These are phyloP conservation scores for Brachyopa scutellaris DNA, from an alignment of 2,888 invertebrate genomes.

Conservation along the genomic window DNA sequence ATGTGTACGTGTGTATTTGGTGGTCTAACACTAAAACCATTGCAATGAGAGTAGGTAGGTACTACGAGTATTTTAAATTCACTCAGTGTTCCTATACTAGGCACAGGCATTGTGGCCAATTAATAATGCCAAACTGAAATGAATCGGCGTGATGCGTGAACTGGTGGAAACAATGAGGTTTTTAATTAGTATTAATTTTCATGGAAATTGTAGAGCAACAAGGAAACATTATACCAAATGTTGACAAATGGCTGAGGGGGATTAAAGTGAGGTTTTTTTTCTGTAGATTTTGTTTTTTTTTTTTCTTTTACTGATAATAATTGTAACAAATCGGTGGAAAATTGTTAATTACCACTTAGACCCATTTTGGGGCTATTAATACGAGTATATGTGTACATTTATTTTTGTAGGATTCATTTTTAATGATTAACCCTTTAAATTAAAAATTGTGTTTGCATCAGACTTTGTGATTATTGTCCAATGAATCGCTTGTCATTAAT, in stretches of 20 bases:
- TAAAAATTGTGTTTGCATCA: neutral
- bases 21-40: constrained; percentile 29
- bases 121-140: constrained; percentile 51
- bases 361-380: constrained; percentile 4
- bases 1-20: neutral
- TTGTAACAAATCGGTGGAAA: constrained; percentile 38
- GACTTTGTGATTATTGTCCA: neutral
- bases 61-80: constrained; percentile 34
- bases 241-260: constrained; percentile 18
- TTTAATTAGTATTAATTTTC: constrained; percentile 42
- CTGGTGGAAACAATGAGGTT: neutral
- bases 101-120: constrained; percentile 44
- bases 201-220: constrained; percentile 8
- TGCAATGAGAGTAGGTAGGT: too few relatives aligned
- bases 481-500: neutral
- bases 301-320: constrained; percentile 8
- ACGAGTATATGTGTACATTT: too few relatives aligned
- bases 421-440: neutral
- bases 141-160: constrained; percentile 24
- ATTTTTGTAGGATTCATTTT: neutral
- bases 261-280: neutral
- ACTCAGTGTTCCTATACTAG: constrained; percentile 25
- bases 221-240: neutral
- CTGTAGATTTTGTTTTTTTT: neutral
- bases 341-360: constrained; percentile 15